Conservation (phyloP, 2,888 invertebrate species). For the Lutraria lutraria region DNA sequence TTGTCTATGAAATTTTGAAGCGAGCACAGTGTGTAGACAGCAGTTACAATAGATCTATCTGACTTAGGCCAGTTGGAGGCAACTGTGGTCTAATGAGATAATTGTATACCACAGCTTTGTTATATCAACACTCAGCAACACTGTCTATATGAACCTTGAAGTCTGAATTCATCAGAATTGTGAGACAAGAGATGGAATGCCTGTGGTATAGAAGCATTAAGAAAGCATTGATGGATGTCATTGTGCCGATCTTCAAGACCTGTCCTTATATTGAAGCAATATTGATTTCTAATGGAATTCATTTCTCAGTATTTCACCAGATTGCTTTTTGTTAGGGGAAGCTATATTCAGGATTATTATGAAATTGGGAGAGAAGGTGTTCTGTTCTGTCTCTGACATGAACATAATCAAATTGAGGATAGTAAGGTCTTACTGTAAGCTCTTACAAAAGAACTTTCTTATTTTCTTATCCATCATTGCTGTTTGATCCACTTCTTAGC, state of each 20-base stretch:
- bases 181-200: slow-evolving; percentile 1
- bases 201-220: not conserved
- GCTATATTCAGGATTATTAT: slow-evolving; percentile 35
- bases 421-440: slow-evolving; percentile 3
- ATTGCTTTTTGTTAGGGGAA: slow-evolving; percentile 40
- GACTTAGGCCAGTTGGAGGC: too few species aligned
- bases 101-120: too few species aligned
- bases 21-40: too few species aligned
- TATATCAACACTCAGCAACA: not conserved
- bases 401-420: slow-evolving; percentile 30
- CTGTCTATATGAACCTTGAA: not conserved
- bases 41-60: too few species aligned
- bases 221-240: slow-evolving; percentile 26
- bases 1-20: too few species aligned
- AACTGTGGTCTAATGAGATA: too few species aligned
- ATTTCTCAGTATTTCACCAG: slow-evolving; percentile 26
- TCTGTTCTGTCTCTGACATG: slow-evolving; percentile 36
- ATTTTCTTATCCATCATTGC: not conserved
- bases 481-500: not conserved
- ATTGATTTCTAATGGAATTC: slow-evolving; percentile 38
- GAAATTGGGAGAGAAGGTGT: slow-evolving; percentile 41
- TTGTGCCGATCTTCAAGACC: slow-evolving; percentile 27
- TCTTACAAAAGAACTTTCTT: not conserved
- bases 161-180: not conserved
- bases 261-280: slow-evolving; percentile 28